Evolutionary conservation across 2,797 vertebrate species (phyloP), one percentile per base, ranked within the genome.

Genomic region (Crax fasciolata): DNA sequence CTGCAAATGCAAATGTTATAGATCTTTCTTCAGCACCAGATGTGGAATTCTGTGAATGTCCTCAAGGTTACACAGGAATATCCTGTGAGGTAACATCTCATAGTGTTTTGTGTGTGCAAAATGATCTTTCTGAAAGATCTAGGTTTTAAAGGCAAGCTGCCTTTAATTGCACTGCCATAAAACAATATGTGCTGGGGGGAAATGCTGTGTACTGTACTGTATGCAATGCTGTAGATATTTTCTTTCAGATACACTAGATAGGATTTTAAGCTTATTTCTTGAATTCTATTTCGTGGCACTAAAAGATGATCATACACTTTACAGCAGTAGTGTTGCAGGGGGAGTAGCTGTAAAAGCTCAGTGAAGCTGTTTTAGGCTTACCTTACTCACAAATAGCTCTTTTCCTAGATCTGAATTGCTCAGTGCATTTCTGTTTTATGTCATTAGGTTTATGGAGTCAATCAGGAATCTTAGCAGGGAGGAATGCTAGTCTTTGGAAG

Each of bases 31-130:
- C 96, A 51, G 98, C 98, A 1, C 78, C 96, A 11, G 98, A 98
- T 5, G 98, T 99, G 91, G 99, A 99, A 92, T 97, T 92, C 39
- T 99, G 99, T 77, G 98, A 99, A 97, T 99, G 99, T 95, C 99
- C 99, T 2, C 99, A 98, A 93, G 99, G 99, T 66, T 99, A 99
- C 91, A 96, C 97, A 1, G 99, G 99, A 51, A 98, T 99, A 52
- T 99, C 99, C 85, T 99, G 99, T 76, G 99, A 99, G 99, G 99
- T 99, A 97, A 97, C 30, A 2, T 78, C 21, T 75, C 57, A 7
- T 12, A n/a, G 24, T 74, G 52, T 46, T 81, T 32, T 63, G 13
- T 51, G 5, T 70, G 7, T 75, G 43, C 13, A 75, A 74, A 91
- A 59, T 66, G 55, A 38, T 63, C 38, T 68, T 20, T 20, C 93